Conservation (phyloP, 2,797 vertebrate species). For the Zenarchopterus dispar region DNA sequence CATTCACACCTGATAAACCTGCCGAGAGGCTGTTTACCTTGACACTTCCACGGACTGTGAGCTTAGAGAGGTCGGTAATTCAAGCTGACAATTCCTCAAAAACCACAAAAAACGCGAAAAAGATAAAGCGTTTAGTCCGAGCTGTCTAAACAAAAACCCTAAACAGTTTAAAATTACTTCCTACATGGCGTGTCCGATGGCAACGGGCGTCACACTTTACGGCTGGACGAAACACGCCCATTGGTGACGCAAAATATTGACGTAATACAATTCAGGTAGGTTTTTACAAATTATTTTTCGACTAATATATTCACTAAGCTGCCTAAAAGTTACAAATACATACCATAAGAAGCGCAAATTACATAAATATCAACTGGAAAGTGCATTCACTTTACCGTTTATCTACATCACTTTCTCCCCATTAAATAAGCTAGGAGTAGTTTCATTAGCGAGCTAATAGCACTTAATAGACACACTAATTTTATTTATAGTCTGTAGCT, state of each 20-base stretch:
- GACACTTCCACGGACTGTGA: slow-evolving; percentile 9
- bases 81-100: not conserved
- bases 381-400: not conserved
- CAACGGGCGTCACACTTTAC: slow-evolving; percentile 79
- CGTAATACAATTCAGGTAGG: not conserved
- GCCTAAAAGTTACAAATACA: not conserved
- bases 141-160: slow-evolving; percentile 55
- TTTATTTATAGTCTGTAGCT: too few species aligned
- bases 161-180: slow-evolving; percentile 74
- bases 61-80: not conserved
- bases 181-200: slow-evolving; percentile 71
- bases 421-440: slow-evolving; percentile 3
- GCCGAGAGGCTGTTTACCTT: slow-evolving; percentile 42
- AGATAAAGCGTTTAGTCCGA: not conserved
- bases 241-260: slow-evolving; percentile 63
- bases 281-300: not conserved
- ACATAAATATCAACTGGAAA: not conserved
- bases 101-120: not conserved
- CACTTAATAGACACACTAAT: too few species aligned
- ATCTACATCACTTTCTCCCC: not conserved
- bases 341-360: not conserved
- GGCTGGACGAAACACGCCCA: slow-evolving; percentile 56
- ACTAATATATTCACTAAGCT: not conserved
- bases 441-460: slow-evolving; percentile 25
- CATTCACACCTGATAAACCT: not conserved